Evolutionary conservation across 2,113 vertebrate genomes (phyloP), one percentile per base, ranked within the genome.

Genomic region (Elachura formosa): DNA sequence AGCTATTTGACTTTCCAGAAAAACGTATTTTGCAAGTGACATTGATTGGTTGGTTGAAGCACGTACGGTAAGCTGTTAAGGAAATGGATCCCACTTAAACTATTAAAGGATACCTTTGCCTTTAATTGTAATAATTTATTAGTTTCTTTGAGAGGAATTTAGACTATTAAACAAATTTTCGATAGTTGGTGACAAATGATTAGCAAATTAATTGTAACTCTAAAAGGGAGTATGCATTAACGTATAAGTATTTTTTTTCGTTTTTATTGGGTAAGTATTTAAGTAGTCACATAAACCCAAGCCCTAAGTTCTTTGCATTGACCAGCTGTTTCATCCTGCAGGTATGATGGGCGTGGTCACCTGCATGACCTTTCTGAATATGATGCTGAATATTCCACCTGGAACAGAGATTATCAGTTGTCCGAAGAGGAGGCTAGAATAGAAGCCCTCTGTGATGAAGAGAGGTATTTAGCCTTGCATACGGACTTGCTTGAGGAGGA

Each of bases 351-450:
- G 71, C 99, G 99, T 46, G 99, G 99, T 98, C 99, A 99, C 98
- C 99, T 99, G 68, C 99, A 99, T 98, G 99, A 99, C 98, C 99
- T 99, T 82, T 99, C 99, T 93, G 99, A 99, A 88, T 99, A 99
- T n/a, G 99, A 99, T 86, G 99, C 99, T 36, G 99, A 99, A 90
- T 98, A 98, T 91, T 97, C 98, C 83, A 99, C 99, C 4, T 99
- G 99, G 99, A 99, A 99, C 98, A 98, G 98, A 94, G 99, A 98
- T 94, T 99, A 99, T 97, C 98, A 99, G 17, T 98, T 99, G 93
- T 99, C 99, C 0, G 99, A 99, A 97, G 99, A 99, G 97, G 99
- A 99, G 96, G 99, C 98, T 81, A 98, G 99, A 96, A 98, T 99
- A 86, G 99, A 99, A 87, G 98, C 99, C 67, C 98, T 99, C 97